phyloP scores from a whole-genome alignment of 2,113 vertebrate species.

The Thalassarche chlororhynchos region DNA sequence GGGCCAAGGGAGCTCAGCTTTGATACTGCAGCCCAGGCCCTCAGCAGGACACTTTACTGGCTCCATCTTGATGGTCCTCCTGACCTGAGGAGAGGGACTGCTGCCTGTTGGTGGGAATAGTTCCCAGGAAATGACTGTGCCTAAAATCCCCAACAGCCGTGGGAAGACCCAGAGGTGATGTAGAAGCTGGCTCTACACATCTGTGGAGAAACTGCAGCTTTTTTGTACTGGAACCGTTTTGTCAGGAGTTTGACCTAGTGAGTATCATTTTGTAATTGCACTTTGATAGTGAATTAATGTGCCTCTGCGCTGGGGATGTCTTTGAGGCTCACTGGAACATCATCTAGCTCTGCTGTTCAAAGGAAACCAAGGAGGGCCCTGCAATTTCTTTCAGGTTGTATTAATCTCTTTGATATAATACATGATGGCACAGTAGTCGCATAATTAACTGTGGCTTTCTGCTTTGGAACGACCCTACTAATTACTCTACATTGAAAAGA shows the following conservation, averaged over 20 bases:
- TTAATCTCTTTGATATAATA: conserved; percentile 7
- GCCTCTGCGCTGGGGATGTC: neutral
- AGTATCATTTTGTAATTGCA: neutral
- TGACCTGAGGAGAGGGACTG: neutral
- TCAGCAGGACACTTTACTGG: neutral
- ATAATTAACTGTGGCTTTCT: conserved; percentile 2
- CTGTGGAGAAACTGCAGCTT: neutral
- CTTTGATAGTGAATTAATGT: neutral
- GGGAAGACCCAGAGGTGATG: neutral
- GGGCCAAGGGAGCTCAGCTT: neutral
- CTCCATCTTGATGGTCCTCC: neutral
- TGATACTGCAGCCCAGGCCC: neutral
- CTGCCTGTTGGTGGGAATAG: neutral
- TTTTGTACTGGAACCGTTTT: neutral
- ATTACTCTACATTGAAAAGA: neutral
- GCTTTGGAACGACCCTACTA: neutral
- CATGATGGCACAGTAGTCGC: neutral
- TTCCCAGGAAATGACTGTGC: neutral
- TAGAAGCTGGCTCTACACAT: neutral
- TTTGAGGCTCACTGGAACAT: neutral
- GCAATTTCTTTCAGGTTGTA: neutral
- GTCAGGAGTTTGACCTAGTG: neutral
- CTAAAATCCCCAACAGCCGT: neutral
- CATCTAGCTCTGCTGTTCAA: neutral
- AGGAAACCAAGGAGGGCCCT: neutral